A percentile compares a stretch with the other conserved stretches of the same genome.
Evolutionary conservation across 2,113 vertebrate species (phyloP).

Genomic region (Theropithecus gelada): DNA sequence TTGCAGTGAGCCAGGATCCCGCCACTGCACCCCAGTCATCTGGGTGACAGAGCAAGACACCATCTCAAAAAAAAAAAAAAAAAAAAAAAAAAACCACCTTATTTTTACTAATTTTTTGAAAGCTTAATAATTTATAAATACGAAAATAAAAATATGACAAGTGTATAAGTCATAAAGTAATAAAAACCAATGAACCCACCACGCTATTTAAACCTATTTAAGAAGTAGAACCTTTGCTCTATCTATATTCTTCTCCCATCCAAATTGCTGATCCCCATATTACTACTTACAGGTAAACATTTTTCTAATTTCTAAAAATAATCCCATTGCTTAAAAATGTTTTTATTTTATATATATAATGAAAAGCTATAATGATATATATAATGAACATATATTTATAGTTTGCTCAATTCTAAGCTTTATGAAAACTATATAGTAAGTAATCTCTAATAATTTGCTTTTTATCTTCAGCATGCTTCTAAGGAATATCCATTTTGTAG

Average conservation of each 20-base stretch:
- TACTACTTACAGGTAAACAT: neutral
- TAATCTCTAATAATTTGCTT: neutral
- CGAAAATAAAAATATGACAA: neutral
- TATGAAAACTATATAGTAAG: neutral
- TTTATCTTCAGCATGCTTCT: neutral
- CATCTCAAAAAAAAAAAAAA: too few relatives aligned
- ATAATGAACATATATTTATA: neutral
- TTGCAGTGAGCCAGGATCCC: too few relatives aligned
- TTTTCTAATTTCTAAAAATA: neutral
- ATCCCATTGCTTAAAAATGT: neutral
- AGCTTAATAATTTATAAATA: neutral
- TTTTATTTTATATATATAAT: too few relatives aligned
- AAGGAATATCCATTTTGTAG: neutral
- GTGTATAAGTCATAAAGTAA: neutral
- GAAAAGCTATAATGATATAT: too few relatives aligned
- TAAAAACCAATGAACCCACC: neutral
- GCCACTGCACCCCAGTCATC: too few relatives aligned
- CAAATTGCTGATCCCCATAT: neutral
- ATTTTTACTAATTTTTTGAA: neutral
- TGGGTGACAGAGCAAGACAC: too few relatives aligned
- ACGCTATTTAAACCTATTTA: neutral
- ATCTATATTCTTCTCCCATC: neutral
- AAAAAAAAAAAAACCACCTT: too few relatives aligned
- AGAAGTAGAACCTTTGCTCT: neutral
- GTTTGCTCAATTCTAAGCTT: neutral